These are phyloP conservation scores for Cyprinodon brontotheroides DNA, from an alignment of 2,113 vertebrate genomes.

Conservation along the genomic window DNA sequence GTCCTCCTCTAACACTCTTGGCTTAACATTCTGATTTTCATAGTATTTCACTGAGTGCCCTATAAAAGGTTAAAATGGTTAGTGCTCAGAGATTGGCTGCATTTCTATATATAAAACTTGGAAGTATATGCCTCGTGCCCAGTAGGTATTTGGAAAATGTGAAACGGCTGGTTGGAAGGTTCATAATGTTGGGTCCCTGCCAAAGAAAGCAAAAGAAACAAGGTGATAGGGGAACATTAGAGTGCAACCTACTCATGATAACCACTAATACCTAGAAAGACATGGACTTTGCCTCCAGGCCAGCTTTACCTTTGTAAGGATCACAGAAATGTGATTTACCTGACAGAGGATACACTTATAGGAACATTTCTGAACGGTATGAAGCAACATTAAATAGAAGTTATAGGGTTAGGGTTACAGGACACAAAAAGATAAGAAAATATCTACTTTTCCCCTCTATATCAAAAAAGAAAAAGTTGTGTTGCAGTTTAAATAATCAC, in stretches of 20 bases:
- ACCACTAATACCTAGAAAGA: neutral
- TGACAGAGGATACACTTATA: neutral
- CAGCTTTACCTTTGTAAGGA: neutral
- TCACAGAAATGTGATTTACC: no score
- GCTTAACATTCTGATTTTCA: no score
- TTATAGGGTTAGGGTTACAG: neutral
- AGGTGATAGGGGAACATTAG: neutral
- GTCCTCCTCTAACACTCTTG: no score
- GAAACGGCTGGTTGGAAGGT: neutral
- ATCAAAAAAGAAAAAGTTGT: no score
- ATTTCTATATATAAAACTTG: no score
- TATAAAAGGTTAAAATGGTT: no score
- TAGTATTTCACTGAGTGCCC: no score
- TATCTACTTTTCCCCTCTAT: no score
- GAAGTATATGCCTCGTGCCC: no score
- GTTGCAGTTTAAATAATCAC: no score
- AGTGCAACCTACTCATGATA: neutral
- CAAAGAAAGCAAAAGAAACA: neutral
- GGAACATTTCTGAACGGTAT: neutral
- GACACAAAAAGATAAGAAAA: neutral
- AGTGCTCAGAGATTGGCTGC: no score
- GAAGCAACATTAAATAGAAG: neutral
- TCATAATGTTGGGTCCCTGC: neutral
- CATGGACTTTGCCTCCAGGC: neutral
- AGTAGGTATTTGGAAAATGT: neutral